Percentiles rank a stretch among this genome's conserved stretches.
Evolutionary conservation across 2,113 vertebrate genomes (phyloP).

Genomic region (Irena cyanogastra): DNA sequence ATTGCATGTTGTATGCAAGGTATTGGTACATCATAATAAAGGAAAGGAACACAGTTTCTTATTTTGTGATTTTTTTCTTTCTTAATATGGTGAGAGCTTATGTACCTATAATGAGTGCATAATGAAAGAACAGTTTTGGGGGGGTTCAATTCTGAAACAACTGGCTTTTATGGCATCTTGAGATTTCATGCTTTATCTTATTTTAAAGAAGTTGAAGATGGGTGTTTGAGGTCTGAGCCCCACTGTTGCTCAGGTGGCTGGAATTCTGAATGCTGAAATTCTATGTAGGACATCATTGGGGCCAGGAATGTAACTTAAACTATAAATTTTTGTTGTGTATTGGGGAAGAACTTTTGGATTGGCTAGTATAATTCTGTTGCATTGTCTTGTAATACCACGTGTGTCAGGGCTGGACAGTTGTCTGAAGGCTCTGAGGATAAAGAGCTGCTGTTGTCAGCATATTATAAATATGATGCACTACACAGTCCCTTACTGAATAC

Average conservation of each 20-base stretch:
- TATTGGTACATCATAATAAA: constrained; percentile 61
- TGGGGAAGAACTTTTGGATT: background rate
- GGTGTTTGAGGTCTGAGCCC: background rate
- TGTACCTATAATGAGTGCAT: background rate
- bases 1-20: constrained; percentile 66
- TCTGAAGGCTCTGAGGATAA: background rate
- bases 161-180: background rate
- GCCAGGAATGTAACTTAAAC: background rate
- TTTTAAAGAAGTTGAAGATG: background rate
- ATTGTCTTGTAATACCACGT: background rate
- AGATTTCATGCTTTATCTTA: background rate
- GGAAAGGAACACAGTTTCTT: constrained; percentile 29
- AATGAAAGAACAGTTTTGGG: background rate
- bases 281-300: background rate
- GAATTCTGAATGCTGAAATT: background rate
- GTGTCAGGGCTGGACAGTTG: background rate
- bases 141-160: background rate
- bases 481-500: background rate
- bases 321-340: background rate
- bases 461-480: background rate
- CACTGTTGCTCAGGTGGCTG: background rate
- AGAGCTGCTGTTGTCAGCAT: background rate
- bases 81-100: background rate
- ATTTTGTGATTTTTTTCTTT: constrained; percentile 7
- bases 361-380: background rate